Evolutionary conservation across 1,140 invertebrate genomes (phyloP), one percentile per base, ranked within the genome.

Genomic region (Linepithema humile): DNA sequence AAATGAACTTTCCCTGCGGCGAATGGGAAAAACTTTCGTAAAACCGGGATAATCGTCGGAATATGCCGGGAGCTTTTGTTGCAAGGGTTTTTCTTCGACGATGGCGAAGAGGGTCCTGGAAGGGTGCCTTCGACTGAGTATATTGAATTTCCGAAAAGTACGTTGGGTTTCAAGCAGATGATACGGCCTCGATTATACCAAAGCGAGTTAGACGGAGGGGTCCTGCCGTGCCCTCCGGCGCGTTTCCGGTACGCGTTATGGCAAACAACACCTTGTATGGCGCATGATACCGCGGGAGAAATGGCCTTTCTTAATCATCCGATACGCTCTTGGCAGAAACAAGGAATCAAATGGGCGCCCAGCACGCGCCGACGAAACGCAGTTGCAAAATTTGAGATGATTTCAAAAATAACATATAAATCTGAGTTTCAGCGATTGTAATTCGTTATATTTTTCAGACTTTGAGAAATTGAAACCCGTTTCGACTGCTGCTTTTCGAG

Each of bases 91-190:
- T 67, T 86, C 59, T 57, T 65, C 60, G n/a, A 64, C 60, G 50
- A 60, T 43, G 75, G 55, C 50, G 48, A 84, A 32, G 38, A 80
- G 82, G 82, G 84, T 59, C 67, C 20, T 69, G 40, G 53, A 82
- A 80, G 87, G 82, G 64, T 85, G 70, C 60, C 2, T n/a, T 59
- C 72, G 85, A 62, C 78, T 9, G 78, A 88, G 89, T 91, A 91
- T 93, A 93, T 92, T 92, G 91, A 93, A 93, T 93, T 93, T 92
- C 92, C 89, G 90, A 91, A 92, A 92, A 92, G 91, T 85, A 90
- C 87, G 89, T 91, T 84, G 90, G 69, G 89, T 92, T 92, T 91
- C 92, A 90, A 89, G 88, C 84, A 88, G 86, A 89, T 91, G 89
- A 92, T 91, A 91, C 74, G 82, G 60, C 69, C 32, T 85, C 83